Base-by-base conservation (phyloP, 2,888 invertebrate species). In the Anoplius nigerrimus region DNA sequence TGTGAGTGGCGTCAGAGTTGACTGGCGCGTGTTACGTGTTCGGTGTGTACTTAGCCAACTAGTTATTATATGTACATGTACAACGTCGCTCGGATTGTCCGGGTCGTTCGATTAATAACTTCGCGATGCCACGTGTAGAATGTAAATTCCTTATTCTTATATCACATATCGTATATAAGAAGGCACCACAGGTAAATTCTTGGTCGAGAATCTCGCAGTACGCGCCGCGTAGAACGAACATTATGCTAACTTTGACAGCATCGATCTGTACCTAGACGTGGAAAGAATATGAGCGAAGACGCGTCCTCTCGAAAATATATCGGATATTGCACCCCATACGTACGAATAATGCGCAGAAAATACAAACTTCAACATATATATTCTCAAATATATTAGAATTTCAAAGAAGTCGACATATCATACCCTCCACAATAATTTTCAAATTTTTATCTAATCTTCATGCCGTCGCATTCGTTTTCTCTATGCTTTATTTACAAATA, bases 121-220 rank as follows among this genome's bases (percentile, higher is more conserved):
- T 69, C 64, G 66, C 74, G 67, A 77, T 64, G 66, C 24, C 20
- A 24, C 34, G 53, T 27, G 45, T 21, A 58, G 76, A 68, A 69
- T 68, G 66, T 74, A 60, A 13, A 67, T 69, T 68, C 64, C 67
- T 82, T 78, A 81, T 59, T 76, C 84, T 84, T 80, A 80, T 83
- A 84, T 84, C 83, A 83, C 84, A 84, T 78, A 74, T 74, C 78
- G 78, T 79, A 83, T 82, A 80, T 82, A 83, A 84, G 83, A 81
- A 84, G 82, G 81, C 84, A 84, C 82, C 81, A 81, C 69, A 63
- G 71, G 72, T 75, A 68, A n/a, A 78, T 69, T 66, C 74, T 76
- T 70, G 68, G 63, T 74, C 66, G 62, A 74, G 58, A 54, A 69
- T 74, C 22, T 21, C 22, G 52, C 15, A 15, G 22, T 15, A 52